Percentiles rank a stretch among this genome's conserved stretches.
These are phyloP conservation scores for Uromys caudimaculatus DNA, from an alignment of 2,797 vertebrate genomes.

Conservation along the genomic window DNA sequence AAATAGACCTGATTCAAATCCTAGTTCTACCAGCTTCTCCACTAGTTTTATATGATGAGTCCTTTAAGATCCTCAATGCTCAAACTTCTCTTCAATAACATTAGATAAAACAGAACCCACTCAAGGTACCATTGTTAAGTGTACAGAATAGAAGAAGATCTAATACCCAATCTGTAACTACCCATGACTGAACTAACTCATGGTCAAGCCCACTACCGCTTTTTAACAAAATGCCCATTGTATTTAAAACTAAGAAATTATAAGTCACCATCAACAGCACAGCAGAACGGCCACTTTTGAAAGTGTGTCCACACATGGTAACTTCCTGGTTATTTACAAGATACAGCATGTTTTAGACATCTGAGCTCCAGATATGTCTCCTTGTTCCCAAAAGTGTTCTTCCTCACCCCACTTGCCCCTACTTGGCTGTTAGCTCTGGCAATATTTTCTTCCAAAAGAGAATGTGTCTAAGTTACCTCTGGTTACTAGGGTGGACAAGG, in stretches of 20 bases:
- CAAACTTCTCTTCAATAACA: background rate
- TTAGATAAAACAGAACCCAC: background rate
- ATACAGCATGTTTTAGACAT: background rate
- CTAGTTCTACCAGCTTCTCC: background rate
- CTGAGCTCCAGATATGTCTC: background rate
- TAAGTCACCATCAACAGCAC: background rate
- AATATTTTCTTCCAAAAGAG: background rate
- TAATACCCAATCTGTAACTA: too few relatives aligned
- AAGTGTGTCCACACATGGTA: background rate
- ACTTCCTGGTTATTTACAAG: background rate
- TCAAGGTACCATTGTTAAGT: rapidly evolving
- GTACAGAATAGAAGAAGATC: background rate
- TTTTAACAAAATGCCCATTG: background rate
- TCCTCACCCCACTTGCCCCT: background rate
- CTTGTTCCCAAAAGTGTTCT: too few relatives aligned
- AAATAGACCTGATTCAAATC: background rate
- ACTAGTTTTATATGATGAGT: background rate
- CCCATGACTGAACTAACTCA: background rate
- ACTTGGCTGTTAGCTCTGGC: background rate
- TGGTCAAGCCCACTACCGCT: background rate
- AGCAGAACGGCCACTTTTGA: background rate
- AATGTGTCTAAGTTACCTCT: background rate
- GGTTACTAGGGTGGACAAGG: background rate
- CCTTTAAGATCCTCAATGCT: background rate
- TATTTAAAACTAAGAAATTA: background rate